These are phyloP conservation scores for Plusia festucae DNA, from an alignment of 2,888 invertebrate genomes.

Conservation along the genomic window DNA sequence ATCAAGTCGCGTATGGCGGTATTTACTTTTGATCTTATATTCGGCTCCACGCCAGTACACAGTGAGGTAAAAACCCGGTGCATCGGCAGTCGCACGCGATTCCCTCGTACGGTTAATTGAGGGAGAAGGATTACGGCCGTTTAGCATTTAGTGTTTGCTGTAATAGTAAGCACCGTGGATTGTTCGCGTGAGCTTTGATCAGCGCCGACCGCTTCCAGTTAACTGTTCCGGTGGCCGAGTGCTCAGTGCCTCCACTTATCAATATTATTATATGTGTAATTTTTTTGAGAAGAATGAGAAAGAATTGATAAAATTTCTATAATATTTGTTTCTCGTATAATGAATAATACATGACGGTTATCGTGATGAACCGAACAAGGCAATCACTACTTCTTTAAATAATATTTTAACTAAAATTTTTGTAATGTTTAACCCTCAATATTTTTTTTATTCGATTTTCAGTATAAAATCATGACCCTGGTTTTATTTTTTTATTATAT, in stretches of 20 bases:
- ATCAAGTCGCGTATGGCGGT: neutral
- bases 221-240: neutral
- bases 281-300: too few species aligned
- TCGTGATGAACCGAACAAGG: too few species aligned
- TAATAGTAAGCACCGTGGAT: constrained; percentile 16
- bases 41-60: constrained; percentile 10
- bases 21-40: constrained; percentile 20
- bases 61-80: constrained; percentile 13
- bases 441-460: too few species aligned
- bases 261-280: neutral
- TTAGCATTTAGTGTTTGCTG: constrained; percentile 28
- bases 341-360: too few species aligned
- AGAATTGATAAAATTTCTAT: too few species aligned
- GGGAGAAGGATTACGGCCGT: neutral
- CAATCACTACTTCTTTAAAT: too few species aligned
- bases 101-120: constrained; percentile 9
- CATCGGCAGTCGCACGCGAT: constrained; percentile 23
- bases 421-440: too few species aligned
- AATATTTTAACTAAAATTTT: too few species aligned
- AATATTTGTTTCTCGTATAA: too few species aligned
- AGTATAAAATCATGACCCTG: too few species aligned
- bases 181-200: constrained; percentile 27
- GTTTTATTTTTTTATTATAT: too few species aligned
- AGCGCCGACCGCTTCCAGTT: neutral
- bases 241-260: neutral